Percentiles rank a stretch among this genome's conserved stretches.
These are phyloP conservation scores for Calidris pugnax DNA, from an alignment of 2,113 vertebrate genomes.

Conservation along the genomic window DNA sequence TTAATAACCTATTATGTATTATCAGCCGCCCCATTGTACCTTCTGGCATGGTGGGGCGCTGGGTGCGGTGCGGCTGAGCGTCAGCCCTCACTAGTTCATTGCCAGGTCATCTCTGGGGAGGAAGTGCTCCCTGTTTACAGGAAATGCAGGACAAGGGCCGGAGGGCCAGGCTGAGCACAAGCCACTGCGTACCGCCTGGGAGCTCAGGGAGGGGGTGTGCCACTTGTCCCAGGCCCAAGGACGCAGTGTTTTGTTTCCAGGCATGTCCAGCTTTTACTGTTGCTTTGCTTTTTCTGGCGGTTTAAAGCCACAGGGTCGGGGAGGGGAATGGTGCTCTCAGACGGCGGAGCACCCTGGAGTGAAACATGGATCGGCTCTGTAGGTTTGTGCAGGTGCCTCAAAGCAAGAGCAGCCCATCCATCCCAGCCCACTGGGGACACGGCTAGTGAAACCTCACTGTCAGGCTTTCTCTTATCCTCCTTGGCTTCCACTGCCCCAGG, in stretches of 20 bases:
- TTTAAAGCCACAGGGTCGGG: neutral
- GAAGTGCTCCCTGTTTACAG: constrained; percentile 91
- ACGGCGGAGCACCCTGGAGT: rapidly evolving
- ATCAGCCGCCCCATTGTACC: constrained; percentile 56
- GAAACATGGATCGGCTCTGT: neutral
- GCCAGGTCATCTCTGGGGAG: constrained; percentile 87
- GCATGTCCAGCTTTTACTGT: neutral
- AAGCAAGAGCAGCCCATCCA: neutral
- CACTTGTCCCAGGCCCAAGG: neutral
- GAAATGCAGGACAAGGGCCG: constrained; percentile 87
- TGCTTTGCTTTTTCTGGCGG: neutral
- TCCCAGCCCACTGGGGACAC: neutral
- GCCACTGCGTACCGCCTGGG: neutral
- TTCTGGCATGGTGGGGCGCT: constrained; percentile 29
- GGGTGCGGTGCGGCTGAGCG: constrained; percentile 77
- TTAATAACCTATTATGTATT: constrained; percentile 40
- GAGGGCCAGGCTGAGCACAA: neutral
- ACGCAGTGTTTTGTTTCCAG: neutral
- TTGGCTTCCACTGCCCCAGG: neutral
- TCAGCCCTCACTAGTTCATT: constrained; percentile 80
- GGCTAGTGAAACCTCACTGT: neutral
- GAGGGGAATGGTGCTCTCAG: neutral
- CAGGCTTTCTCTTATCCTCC: neutral
- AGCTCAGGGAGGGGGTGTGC: neutral
- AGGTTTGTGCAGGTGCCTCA: neutral